Evolutionary conservation across 2,888 invertebrate species (phyloP), one percentile per base, ranked within the genome.

Genomic region (Corbicula japonica): DNA sequence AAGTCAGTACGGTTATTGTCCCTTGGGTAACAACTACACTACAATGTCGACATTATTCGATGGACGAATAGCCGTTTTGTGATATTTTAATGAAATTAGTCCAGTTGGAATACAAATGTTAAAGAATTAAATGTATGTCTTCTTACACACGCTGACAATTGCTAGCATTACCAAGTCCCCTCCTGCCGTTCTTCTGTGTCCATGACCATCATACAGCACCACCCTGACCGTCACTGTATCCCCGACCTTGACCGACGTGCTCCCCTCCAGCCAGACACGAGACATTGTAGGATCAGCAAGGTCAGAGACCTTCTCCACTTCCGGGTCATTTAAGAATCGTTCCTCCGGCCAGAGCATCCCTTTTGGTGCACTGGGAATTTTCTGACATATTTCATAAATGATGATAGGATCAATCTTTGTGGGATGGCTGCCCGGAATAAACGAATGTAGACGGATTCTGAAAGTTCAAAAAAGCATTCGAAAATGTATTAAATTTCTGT

Each of bases 131-230:
- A n/a, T n/a, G n/a, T n/a, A n/a, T n/a, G n/a, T n/a, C n/a, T n/a
- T n/a, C n/a, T n/a, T n/a, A n/a, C n/a, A n/a, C n/a, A n/a, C n/a
- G n/a, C n/a, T n/a, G n/a, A n/a, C n/a, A n/a, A n/a, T n/a, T n/a
- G n/a, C n/a, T n/a, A n/a, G n/a, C n/a, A 28, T 58, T 35, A 78
- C 76, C 60, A 76, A 48, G 61, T 78, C 77, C n/a, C 78, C 80
- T 12, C 72, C 77, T 4, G n/a, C 23, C 44, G 48, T 65, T 52
- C 68, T 68, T 50, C 28, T 61, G 23, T 52, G 41, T 41, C 56
- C 34, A 32, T 48, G 46, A n/a, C 76, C 73, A 30, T 76, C 54
- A 34, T 61, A 72, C 10, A 76, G 32, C 21, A 52, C 23, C 4
- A 76, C 23, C 15, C 15, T 60, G 0, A 76, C 54, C 18, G 34